Percentiles rank a stretch among this genome's conserved stretches.
These are phyloP conservation scores for Bothrops jararaca DNA, from an alignment of 2,113 vertebrate genomes.

Conservation along the genomic window DNA sequence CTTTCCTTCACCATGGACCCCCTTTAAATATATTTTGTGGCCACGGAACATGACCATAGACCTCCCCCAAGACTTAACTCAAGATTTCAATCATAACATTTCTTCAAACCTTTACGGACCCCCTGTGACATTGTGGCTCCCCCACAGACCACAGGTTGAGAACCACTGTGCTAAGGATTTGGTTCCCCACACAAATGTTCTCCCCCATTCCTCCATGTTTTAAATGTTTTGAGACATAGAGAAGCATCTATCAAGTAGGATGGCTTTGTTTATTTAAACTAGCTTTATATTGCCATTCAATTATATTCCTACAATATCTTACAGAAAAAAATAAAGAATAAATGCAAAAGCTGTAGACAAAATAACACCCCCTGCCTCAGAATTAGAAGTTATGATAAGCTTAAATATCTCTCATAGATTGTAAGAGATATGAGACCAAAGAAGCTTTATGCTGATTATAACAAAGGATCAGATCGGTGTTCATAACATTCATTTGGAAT, in stretches of 20 bases:
- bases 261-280: background rate
- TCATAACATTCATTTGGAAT: slow-evolving; percentile 36
- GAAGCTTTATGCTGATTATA: slow-evolving; percentile 14
- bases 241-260: background rate
- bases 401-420: slow-evolving; percentile 38
- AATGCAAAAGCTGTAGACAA: background rate
- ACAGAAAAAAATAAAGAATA: background rate
- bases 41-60: background rate
- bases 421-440: slow-evolving; percentile 26
- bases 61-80: background rate
- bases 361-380: background rate
- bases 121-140: background rate
- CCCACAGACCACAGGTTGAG: background rate
- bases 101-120: background rate
- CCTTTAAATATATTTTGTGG: background rate
- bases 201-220: background rate
- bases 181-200: background rate
- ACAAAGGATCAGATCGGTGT: slow-evolving; percentile 43
- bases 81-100: background rate
- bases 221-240: background rate
- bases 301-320: background rate
- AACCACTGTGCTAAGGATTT: background rate
- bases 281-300: background rate
- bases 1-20: background rate
- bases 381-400: background rate